Evolutionary conservation across 2,888 invertebrate genomes (phyloP).

Genomic region (Rhodophaea formosa): DNA sequence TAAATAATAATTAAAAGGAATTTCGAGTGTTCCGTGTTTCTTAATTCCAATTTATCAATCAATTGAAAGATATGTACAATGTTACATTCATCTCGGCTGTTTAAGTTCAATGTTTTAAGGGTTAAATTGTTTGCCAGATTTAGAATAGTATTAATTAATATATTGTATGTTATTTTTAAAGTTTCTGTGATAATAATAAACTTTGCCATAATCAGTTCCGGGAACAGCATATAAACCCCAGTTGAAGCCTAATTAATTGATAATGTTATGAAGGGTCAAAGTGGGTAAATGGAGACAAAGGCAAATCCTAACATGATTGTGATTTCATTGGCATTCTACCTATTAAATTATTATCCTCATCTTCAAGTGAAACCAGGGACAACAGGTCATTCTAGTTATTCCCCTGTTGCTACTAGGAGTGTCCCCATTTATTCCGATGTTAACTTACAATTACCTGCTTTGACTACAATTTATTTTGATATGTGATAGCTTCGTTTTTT

Average conservation of each 20-base stretch:
- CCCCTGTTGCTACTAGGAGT: too few species aligned
- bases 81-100: background rate
- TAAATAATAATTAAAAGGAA: background rate
- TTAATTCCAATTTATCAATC: background rate
- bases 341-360: too few species aligned
- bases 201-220: constrained; percentile 38
- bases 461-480: constrained; percentile 9
- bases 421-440: too few species aligned
- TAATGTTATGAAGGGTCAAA: background rate
- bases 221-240: constrained; percentile 18
- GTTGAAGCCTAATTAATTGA: constrained; percentile 19
- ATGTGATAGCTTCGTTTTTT: constrained; percentile 9
- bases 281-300: too few species aligned
- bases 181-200: constrained; percentile 59
- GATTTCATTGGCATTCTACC: too few species aligned
- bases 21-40: background rate
- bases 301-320: too few species aligned
- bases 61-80: background rate
- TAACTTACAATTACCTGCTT: too few species aligned
- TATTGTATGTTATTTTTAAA: constrained; percentile 39
- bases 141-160: constrained; percentile 39
- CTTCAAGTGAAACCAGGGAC: too few species aligned
- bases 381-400: too few species aligned
- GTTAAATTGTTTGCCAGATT: constrained; percentile 1
- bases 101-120: background rate